A percentile compares a stretch with the other conserved stretches of the same genome.
phyloP scores from a whole-genome alignment of 2,888 invertebrate genomes.

The Stenodema calcarata region DNA sequence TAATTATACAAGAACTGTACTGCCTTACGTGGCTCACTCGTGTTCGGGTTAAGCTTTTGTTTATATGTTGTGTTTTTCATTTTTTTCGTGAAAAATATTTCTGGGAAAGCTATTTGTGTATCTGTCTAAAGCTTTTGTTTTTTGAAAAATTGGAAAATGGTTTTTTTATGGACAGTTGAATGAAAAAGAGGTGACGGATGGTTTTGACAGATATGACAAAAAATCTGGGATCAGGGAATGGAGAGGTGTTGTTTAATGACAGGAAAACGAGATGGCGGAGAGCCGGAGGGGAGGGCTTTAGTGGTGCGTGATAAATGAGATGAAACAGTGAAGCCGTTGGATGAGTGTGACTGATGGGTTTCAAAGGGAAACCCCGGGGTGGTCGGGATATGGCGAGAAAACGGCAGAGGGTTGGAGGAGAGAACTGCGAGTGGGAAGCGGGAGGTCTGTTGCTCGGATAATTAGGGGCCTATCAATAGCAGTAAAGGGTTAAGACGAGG shows the following conservation, averaged over 20 bases:
- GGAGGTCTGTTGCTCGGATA: constrained; percentile 4
- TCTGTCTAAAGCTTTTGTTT: too few relatives aligned
- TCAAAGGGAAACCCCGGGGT: background rate
- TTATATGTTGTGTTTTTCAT: too few relatives aligned
- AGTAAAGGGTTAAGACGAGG: constrained; percentile 1
- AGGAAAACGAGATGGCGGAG: background rate
- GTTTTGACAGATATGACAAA: constrained; percentile 8
- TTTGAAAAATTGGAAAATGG: too few relatives aligned
- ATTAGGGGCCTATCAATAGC: constrained; percentile 43
- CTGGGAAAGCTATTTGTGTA: too few relatives aligned
- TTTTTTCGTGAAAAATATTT: too few relatives aligned
- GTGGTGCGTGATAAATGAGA: constrained; percentile 35
- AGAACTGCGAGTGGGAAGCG: background rate
- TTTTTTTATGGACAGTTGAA: too few relatives aligned
- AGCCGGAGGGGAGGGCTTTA: background rate
- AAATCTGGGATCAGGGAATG: background rate
- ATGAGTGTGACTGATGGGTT: constrained; percentile 34
- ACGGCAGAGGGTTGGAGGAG: background rate
- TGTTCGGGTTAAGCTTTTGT: too few relatives aligned
- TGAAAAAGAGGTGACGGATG: background rate
- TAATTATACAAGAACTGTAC: too few relatives aligned
- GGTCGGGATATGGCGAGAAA: background rate
- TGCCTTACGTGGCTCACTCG: too few relatives aligned
- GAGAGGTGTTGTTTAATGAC: background rate
- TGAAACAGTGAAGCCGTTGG: constrained; percentile 25